phyloP scores from a whole-genome alignment of 2,113 vertebrate species.

The Ctenomys sociabilis region DNA sequence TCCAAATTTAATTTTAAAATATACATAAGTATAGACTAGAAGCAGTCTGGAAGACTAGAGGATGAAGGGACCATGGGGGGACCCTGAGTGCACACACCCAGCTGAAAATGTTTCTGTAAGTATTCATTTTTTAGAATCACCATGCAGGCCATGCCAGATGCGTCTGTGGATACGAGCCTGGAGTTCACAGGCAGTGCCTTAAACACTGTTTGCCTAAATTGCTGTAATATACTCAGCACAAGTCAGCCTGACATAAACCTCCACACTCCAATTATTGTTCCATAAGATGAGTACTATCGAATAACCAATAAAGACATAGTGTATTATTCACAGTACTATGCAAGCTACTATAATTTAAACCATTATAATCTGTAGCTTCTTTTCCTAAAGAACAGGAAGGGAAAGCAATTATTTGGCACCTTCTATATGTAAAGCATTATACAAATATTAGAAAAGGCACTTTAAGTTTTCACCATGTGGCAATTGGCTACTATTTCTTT shows the following conservation, averaged over 20 bases:
- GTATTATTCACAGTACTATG: neutral
- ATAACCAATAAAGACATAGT: conserved; percentile 27
- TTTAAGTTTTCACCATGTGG: neutral
- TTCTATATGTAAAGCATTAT: neutral
- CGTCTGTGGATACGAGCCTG: neutral
- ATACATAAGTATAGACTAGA: neutral
- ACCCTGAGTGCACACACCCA: neutral
- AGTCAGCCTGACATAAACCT: neutral
- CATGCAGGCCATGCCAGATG: neutral
- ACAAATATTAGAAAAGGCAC: neutral
- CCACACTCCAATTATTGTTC: neutral
- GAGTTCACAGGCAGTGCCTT: neutral
- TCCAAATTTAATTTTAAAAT: conserved; percentile 41
- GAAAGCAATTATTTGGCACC: conserved; percentile 29
- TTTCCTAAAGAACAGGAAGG: neutral
- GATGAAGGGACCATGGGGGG: neutral
- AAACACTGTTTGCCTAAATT: neutral
- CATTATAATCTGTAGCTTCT: neutral
- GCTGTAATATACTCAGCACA: neutral
- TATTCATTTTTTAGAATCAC: neutral
- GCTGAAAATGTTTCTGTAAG: neutral
- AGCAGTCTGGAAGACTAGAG: neutral
- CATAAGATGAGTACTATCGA: conserved; percentile 11
- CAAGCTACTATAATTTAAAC: conserved; percentile 31
- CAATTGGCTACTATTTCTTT: neutral